Percentiles rank a stretch among this genome's conserved stretches.
Evolutionary conservation across 2,888 invertebrate species (phyloP).

Genomic region (Brachyptera putata): DNA sequence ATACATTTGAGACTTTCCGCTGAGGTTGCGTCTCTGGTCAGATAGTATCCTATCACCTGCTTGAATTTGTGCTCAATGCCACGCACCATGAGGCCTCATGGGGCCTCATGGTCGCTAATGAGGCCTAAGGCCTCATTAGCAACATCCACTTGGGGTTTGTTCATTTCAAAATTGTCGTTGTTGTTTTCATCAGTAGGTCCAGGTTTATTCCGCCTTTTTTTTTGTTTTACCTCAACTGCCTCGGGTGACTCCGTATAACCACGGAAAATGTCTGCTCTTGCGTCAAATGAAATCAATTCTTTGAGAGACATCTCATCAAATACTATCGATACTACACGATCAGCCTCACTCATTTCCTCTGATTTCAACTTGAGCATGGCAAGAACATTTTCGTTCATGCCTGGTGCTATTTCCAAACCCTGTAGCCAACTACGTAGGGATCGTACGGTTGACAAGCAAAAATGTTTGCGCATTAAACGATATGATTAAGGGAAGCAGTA

Average conservation of each 20-base stretch:
- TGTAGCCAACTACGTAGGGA: not conserved
- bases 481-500: constrained; percentile 10
- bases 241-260: not conserved
- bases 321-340: not conserved
- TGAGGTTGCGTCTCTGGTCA: constrained; percentile 6
- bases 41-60: constrained; percentile 15
- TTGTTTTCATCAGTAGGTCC: too few relatives aligned
- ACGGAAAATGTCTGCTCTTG: not conserved
- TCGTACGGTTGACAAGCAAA: constrained; percentile 7
- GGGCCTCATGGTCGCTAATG: constrained; percentile 18
- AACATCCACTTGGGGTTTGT: too few relatives aligned
- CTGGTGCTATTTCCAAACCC: not conserved
- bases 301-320: constrained; percentile 1
- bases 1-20: constrained; percentile 1
- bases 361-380: not conserved
- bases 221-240: too few relatives aligned
- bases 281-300: not conserved
- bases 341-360: not conserved
- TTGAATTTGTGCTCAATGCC: constrained; percentile 16
- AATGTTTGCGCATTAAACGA: constrained; percentile 1
- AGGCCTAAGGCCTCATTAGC: constrained; percentile 7
- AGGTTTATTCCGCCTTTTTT: too few relatives aligned
- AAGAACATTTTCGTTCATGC: not conserved
- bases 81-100: constrained; percentile 11
- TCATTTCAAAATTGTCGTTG: too few relatives aligned